These are phyloP conservation scores for Siphamia tubifer DNA, from an alignment of 2,113 vertebrate genomes.

Conservation along the genomic window DNA sequence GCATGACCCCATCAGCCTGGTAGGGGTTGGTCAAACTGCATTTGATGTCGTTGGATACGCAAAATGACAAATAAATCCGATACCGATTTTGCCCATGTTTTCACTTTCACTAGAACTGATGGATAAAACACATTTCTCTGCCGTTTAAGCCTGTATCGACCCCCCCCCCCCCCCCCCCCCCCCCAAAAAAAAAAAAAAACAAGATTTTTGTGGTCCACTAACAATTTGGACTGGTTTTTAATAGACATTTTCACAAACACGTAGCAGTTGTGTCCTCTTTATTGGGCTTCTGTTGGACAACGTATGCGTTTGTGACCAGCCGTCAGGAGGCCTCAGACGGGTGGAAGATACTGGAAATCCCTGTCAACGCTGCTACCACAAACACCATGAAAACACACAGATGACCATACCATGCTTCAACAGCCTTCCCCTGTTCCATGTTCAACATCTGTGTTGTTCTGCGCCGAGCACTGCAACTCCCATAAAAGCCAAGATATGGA, in stretches of 20 bases:
- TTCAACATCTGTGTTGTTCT: constrained; percentile 32
- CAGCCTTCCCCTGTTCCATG: constrained; percentile 15
- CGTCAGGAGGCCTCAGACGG: constrained; percentile 3
- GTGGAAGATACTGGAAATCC: constrained; percentile 37
- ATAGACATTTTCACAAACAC: constrained; percentile 27
- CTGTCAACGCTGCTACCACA: constrained; percentile 55
- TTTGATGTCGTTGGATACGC: too few relatives aligned
- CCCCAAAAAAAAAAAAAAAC: too few relatives aligned
- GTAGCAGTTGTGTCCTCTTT: constrained; percentile 3
- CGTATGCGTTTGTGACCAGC: constrained; percentile 17
- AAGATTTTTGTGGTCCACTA: not conserved
- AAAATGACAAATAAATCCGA: too few relatives aligned
- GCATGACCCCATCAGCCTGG: too few relatives aligned
- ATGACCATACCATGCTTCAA: not conserved
- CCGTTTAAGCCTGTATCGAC: not conserved
- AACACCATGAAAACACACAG: constrained; percentile 40
- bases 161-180: too few relatives aligned
- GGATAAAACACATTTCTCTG: not conserved
- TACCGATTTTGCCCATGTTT: not conserved
- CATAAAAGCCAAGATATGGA: constrained; percentile 53
- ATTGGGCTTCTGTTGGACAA: constrained; percentile 42
- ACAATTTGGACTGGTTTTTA: constrained; percentile 8
- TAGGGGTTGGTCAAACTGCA: too few relatives aligned
- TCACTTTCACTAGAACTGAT: not conserved
- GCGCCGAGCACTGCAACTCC: not conserved